Conservation (phyloP, 2,888 invertebrate genomes). For the Kuschelorhynchus macadamiae region DNA sequence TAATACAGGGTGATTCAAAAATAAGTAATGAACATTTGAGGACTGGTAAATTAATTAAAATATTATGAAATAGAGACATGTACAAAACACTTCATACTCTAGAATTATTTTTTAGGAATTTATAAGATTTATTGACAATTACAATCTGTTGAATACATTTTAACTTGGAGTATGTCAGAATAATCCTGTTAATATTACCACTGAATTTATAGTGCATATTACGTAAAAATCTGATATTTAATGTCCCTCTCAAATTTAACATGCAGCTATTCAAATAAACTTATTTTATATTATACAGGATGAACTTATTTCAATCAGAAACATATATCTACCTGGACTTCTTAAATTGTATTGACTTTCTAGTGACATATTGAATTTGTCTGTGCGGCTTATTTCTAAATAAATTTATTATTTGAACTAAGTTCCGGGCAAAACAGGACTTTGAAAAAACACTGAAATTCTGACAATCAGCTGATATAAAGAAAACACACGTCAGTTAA, state of each 20-base stretch:
- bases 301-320: not conserved
- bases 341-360: conserved; percentile 74
- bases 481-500: conserved; percentile 32
- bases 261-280: too few relatives aligned
- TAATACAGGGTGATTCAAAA: not conserved
- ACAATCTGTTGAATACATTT: too few relatives aligned
- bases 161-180: too few relatives aligned
- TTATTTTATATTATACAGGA: conserved; percentile 1
- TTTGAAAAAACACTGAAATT: not conserved
- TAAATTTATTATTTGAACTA: not conserved
- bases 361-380: conserved; percentile 65
- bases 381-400: not conserved
- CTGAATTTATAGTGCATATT: too few relatives aligned
- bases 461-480: conserved; percentile 42
- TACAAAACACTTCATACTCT: too few relatives aligned
- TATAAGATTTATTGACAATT: too few relatives aligned
- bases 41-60: not conserved
- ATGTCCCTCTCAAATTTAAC: too few relatives aligned
- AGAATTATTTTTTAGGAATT: too few relatives aligned
- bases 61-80: not conserved
- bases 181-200: too few relatives aligned
- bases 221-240: too few relatives aligned
- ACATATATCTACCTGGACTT: conserved; percentile 72
- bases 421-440: not conserved
- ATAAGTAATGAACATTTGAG: not conserved